Evolutionary conservation across 2,113 vertebrate genomes (phyloP).

Genomic region (Daubentonia madagascariensis): DNA sequence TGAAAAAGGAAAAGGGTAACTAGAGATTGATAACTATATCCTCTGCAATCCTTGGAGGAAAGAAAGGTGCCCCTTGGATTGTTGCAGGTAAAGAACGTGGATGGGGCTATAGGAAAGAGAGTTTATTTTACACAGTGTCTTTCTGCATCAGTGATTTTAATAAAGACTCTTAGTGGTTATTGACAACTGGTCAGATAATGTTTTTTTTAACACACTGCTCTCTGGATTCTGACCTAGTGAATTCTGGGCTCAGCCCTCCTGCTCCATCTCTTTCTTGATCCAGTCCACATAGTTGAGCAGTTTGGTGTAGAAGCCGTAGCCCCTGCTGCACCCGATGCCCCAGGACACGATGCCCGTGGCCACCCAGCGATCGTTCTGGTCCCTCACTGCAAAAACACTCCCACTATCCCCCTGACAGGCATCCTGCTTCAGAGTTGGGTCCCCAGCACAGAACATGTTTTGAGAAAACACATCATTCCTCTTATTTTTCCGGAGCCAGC

Average conservation of each 20-base stretch:
- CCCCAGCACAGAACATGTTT: conserved; percentile 89
- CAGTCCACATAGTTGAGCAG: conserved; percentile 84
- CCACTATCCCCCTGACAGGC: conserved; percentile 88
- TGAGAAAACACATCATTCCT: conserved; percentile 75
- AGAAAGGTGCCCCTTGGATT: background rate
- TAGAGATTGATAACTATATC: background rate
- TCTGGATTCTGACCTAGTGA: background rate
- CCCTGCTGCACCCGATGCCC: conserved; percentile 82
- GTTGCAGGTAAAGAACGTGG: background rate
- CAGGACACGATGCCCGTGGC: conserved; percentile 87
- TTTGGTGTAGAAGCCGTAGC: conserved; percentile 88
- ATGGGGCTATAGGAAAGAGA: background rate
- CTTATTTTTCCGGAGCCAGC: conserved; percentile 53
- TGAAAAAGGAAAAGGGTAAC: background rate
- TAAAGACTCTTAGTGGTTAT: conserved; percentile 5
- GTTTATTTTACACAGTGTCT: background rate
- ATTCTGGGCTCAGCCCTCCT: conserved; percentile 45
- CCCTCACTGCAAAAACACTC: conserved; percentile 72
- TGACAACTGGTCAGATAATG: background rate
- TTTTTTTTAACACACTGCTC: background rate
- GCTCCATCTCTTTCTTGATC: conserved; percentile 80
- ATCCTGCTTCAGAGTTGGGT: conserved; percentile 55
- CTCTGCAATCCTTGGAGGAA: background rate
- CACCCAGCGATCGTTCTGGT: conserved; percentile 75
- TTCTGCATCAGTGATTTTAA: conserved; percentile 64